Evolutionary conservation across 53 echinoderm and acorn worm species (phyloP).

Genomic region (Henricia sp.): DNA sequence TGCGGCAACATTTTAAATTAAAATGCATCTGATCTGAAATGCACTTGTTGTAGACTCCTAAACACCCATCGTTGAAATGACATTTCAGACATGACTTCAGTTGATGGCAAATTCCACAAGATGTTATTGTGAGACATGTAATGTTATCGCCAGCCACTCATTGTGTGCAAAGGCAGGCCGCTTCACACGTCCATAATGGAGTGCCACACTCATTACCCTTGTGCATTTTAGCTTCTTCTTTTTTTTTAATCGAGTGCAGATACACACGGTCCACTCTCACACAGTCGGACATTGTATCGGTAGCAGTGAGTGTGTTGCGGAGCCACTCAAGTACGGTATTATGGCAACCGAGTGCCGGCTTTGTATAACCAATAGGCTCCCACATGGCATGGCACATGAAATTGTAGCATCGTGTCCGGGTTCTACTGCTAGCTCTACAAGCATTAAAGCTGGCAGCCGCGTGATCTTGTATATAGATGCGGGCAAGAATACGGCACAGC

Average conservation of each 20-base stretch:
- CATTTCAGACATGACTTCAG: slow-evolving; percentile 5
- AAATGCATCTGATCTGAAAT: too few relatives aligned
- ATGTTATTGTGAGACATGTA: slow-evolving; percentile 31
- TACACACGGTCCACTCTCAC: slow-evolving; percentile 1
- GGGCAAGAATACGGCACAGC: too few relatives aligned
- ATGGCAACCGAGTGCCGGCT: slow-evolving; percentile 30
- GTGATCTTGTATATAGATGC: neutral
- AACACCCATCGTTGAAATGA: neutral
- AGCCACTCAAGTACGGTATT: slow-evolving; percentile 33
- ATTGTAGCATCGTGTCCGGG: neutral
- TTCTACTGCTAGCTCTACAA: slow-evolving; percentile 7
- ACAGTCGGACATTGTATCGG: slow-evolving; percentile 25
- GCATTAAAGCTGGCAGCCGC: slow-evolving; percentile 28
- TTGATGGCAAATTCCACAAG: slow-evolving; percentile 2
- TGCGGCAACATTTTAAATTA: too few relatives aligned
- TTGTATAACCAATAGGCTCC: slow-evolving; percentile 29
- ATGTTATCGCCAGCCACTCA: slow-evolving; percentile 51
- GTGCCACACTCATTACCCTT: slow-evolving; percentile 46
- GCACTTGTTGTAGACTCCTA: too few relatives aligned
- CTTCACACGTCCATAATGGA: slow-evolving; percentile 46
- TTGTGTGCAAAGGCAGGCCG: slow-evolving; percentile 11
- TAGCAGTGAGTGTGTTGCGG: neutral
- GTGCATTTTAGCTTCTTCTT: neutral
- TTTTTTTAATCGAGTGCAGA: slow-evolving; percentile 12
- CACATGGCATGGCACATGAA: slow-evolving; percentile 2